A percentile compares a stretch with the other conserved stretches of the same genome.
These are phyloP conservation scores for Elegia similella DNA, from an alignment of 2,888 invertebrate species.

Conservation along the genomic window DNA sequence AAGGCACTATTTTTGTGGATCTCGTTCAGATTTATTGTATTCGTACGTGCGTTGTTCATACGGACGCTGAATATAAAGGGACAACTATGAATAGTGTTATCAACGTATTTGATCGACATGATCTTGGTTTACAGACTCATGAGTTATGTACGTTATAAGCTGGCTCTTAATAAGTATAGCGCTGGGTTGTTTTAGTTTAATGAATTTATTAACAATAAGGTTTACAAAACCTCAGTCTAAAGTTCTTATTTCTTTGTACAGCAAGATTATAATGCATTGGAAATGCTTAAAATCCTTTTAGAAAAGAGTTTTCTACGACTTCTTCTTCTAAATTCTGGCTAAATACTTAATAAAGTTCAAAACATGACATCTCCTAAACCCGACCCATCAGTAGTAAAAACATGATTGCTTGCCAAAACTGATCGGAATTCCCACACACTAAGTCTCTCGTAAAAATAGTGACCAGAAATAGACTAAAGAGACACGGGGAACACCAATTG, in stretches of 20 bases:
- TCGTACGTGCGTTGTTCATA: conserved; percentile 11
- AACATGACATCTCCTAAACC: neutral
- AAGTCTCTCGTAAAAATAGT: conserved; percentile 8
- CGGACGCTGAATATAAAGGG: conserved; percentile 12
- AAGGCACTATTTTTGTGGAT: conserved; percentile 14
- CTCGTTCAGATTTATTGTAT: conserved; percentile 15
- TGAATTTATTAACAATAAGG: too few species aligned
- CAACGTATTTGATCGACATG: conserved; percentile 6
- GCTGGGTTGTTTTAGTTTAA: too few species aligned
- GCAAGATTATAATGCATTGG: too few species aligned
- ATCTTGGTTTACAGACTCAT: neutral
- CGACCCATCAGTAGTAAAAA: neutral
- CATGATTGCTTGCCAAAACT: neutral
- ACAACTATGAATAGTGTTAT: conserved; percentile 15
- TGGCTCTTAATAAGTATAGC: too few species aligned
- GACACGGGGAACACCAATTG: neutral
- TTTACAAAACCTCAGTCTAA: too few species aligned
- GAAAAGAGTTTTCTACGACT: too few species aligned
- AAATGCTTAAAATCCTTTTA: too few species aligned
- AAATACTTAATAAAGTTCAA: neutral
- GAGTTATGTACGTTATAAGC: neutral
- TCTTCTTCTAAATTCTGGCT: too few species aligned
- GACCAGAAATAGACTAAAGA: neutral
- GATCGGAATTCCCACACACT: neutral
- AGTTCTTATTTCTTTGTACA: too few species aligned